A percentile compares a stretch with the other conserved stretches of the same genome.
These are phyloP conservation scores for Piscicola geometra DNA, from an alignment of 2,888 invertebrate genomes.

Conservation along the genomic window DNA sequence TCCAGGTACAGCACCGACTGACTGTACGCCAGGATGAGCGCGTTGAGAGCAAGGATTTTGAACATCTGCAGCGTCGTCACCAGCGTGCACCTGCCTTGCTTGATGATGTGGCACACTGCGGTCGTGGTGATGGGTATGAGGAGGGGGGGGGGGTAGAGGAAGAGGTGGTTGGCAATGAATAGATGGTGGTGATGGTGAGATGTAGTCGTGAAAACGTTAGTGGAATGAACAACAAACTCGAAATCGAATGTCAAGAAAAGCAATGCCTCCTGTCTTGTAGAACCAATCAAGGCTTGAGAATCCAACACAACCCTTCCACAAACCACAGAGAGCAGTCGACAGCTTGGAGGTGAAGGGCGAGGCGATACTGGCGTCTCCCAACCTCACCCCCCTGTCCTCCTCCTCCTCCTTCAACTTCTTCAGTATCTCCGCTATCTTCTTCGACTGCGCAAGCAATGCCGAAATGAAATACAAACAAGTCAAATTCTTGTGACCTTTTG, in stretches of 20 bases:
- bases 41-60: constrained; percentile 96
- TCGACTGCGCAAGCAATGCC: no score
- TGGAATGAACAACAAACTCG: no score
- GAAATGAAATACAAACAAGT: no score
- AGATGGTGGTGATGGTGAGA: no score
- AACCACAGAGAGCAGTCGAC: constrained; percentile 65
- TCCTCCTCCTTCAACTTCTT: constrained; percentile 60
- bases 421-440: constrained; percentile 42
- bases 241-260: no score
- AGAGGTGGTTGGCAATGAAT: no score
- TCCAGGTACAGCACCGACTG: constrained; percentile 96
- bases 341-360: constrained; percentile 97
- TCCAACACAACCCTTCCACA: constrained; percentile 39
- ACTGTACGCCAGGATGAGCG: constrained; percentile 92
- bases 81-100: constrained; percentile 96
- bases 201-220: no score
- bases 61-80: constrained; percentile 99
- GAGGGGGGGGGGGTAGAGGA: not conserved
- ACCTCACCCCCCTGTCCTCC: constrained; percentile 78
- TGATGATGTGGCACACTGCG: constrained; percentile 81
- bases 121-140: no score
- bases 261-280: no score
- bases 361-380: constrained; percentile 97
- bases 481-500: no score
- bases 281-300: no score